Conservation (phyloP, 2,888 invertebrate genomes). For the Phaonia tiefii region DNA sequence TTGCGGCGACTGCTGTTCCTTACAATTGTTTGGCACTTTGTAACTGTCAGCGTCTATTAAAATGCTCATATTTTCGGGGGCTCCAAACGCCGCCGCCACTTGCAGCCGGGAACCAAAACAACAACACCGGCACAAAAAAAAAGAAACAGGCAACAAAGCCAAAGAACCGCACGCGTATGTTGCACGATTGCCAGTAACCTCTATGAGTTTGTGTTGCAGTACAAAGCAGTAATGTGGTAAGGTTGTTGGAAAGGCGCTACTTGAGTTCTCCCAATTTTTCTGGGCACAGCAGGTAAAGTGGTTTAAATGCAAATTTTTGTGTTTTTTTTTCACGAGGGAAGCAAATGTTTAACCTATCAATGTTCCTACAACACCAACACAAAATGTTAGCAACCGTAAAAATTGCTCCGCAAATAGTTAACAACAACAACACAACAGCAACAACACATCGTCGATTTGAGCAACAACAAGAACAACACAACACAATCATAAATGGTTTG, state of each 20-base stretch:
- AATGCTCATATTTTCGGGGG: conserved; percentile 72
- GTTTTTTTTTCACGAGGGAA: conserved; percentile 24
- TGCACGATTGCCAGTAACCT: conserved; percentile 27
- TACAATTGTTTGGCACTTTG: conserved; percentile 79
- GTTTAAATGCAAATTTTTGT: conserved; percentile 71
- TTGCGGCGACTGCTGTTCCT: conserved; percentile 64
- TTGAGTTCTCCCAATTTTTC: conserved; percentile 49
- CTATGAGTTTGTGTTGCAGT: conserved; percentile 1
- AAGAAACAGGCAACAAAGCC: background rate
- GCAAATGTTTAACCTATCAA: conserved; percentile 51
- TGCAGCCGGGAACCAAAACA: conserved; percentile 25
- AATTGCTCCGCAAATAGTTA: conserved; percentile 57
- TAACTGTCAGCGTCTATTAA: conserved; percentile 79
- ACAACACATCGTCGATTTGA: background rate
- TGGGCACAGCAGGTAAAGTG: conserved; percentile 69
- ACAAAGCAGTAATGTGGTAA: conserved; percentile 22
- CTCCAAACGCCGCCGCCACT: conserved; percentile 12
- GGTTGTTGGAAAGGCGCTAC: conserved; percentile 64
- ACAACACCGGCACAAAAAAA: conserved; percentile 11
- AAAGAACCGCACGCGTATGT: conserved; percentile 53
- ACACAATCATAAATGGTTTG: conserved; percentile 60
- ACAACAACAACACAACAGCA: conserved; percentile 47
- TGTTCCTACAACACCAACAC: conserved; percentile 47
- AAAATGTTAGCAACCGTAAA: conserved; percentile 59
- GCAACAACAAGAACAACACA: conserved; percentile 46